Base-by-base conservation (phyloP, 2,797 vertebrate genomes). In the Tympanoctomys barrerae region DNA sequence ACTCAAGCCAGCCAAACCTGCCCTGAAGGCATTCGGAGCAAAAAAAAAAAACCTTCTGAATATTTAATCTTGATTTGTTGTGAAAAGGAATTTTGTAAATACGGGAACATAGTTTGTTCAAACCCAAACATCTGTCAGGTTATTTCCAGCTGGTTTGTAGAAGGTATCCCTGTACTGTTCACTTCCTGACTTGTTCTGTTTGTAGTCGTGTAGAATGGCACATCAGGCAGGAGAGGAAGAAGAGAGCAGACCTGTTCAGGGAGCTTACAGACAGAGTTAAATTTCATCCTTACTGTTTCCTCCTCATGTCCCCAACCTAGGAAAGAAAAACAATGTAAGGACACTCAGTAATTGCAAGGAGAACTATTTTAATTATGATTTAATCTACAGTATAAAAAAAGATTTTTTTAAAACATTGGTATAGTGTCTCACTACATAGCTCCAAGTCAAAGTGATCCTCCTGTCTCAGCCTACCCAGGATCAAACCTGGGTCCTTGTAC, bases 61-160 rank as follows among this genome's bases (percentile, higher is more conserved):
- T 84, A 39, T 89, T 84, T 88, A 62, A 54, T 96, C 92, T 95
- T 92, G n/a, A 91, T 93, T 92, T 89, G 12, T 73, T 66, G 26
- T 49, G 46, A 90, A 87, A 70, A 54, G 10, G 59, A 89, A 71
- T 75, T 94, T 42, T 36, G 3, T 93, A 87, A 78, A 57, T 75
- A 57, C 0, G 54, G 46, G 68, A 80, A 11, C 26, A 42, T 71
- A 79, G 10, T 13, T 70, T 36, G 36, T 73, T 62, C 61, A 85
- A 16, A 54, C 42, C 54, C 86, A 21, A 90, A 39, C 36, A 85
- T 70, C 26, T 78, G 73, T 91, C 75, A 82, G 59, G n/a, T 80
- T 84, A 84, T 91, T 83, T 90, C 81, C 54, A 57, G 21, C 75
- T 86, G n/a, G n/a, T 70, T 92, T 81, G 18, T 87, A 49, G n/a